These are phyloP conservation scores for Vanacampus margaritifer DNA, from an alignment of 2,113 vertebrate species.

Conservation along the genomic window DNA sequence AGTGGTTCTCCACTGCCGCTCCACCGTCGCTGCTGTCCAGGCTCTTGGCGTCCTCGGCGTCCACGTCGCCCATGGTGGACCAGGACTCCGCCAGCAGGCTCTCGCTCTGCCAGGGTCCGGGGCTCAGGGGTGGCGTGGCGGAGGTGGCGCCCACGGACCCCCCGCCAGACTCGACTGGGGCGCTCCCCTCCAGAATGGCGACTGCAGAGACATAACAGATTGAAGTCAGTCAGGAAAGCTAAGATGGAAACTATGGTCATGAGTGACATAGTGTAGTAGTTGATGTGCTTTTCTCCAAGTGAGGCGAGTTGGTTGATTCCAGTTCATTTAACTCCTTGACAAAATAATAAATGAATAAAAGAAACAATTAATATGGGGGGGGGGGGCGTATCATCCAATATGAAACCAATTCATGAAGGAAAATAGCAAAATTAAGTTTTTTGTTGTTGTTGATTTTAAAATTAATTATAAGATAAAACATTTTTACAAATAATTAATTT, in stretches of 20 bases:
- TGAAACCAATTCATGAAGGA: too few relatives aligned
- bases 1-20: slow-evolving; percentile 79
- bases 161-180: slow-evolving; percentile 64
- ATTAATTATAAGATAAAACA: too few relatives aligned
- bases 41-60: slow-evolving; percentile 85
- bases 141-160: slow-evolving; percentile 80
- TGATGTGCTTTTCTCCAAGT: too few relatives aligned
- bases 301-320: too few relatives aligned
- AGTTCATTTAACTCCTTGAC: too few relatives aligned
- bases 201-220: slow-evolving; percentile 20
- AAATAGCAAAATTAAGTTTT: too few relatives aligned
- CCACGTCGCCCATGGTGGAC: slow-evolving; percentile 82
- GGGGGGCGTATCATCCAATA: too few relatives aligned
- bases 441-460: too few relatives aligned
- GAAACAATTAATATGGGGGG: too few relatives aligned
- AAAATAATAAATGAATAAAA: too few relatives aligned
- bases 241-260: neutral
- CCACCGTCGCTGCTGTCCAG: slow-evolving; percentile 79
- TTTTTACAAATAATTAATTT: too few relatives aligned
- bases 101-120: slow-evolving; percentile 78
- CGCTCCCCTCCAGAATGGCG: slow-evolving; percentile 77
- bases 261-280: too few relatives aligned
- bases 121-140: slow-evolving; percentile 69
- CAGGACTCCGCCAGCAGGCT: slow-evolving; percentile 87
- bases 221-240: neutral